These are phyloP conservation scores for Solenopsis invicta DNA, from an alignment of 1,140 invertebrate species.

Conservation along the genomic window DNA sequence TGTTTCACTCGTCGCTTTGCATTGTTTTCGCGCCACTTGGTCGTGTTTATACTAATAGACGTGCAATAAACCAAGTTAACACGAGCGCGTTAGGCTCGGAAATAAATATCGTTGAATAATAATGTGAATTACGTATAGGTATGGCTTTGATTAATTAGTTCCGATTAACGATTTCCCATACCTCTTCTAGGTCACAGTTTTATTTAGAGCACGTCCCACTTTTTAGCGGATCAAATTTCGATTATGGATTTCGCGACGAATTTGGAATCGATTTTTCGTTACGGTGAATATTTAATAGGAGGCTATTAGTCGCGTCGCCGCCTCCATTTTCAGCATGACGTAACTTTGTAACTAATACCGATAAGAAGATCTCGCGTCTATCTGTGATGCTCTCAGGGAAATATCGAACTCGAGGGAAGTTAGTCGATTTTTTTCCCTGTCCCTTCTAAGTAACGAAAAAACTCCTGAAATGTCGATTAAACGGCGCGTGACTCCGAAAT, in stretches of 20 bases:
- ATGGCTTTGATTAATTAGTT: conserved; percentile 2
- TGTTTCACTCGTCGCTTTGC: conserved; percentile 2
- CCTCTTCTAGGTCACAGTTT: not conserved
- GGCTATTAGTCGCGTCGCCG: not conserved
- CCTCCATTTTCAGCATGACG: conserved; percentile 17
- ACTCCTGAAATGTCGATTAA: conserved; percentile 2
- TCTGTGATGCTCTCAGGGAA: not conserved
- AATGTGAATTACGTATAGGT: not conserved
- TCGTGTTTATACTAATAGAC: not conserved
- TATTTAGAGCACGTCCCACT: conserved; percentile 23
- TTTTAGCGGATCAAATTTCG: conserved; percentile 36
- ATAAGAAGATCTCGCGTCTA: not conserved
- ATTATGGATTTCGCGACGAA: conserved; percentile 30
- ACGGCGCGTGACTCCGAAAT: not conserved
- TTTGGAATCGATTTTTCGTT: conserved; percentile 39
- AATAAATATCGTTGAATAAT: not conserved
- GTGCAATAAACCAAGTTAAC: not conserved
- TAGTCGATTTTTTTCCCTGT: not conserved
- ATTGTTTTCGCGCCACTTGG: not conserved
- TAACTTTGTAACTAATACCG: conserved; percentile 6
- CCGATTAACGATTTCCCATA: conserved; percentile 39
- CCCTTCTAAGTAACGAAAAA: not conserved
- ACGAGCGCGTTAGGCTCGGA: not conserved
- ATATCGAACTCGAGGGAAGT: not conserved
- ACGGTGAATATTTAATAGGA: conserved; percentile 2